A percentile compares a stretch with the other conserved stretches of the same genome.
Evolutionary conservation across 2,113 vertebrate genomes (phyloP).

Genomic region (Antigone vipio): DNA sequence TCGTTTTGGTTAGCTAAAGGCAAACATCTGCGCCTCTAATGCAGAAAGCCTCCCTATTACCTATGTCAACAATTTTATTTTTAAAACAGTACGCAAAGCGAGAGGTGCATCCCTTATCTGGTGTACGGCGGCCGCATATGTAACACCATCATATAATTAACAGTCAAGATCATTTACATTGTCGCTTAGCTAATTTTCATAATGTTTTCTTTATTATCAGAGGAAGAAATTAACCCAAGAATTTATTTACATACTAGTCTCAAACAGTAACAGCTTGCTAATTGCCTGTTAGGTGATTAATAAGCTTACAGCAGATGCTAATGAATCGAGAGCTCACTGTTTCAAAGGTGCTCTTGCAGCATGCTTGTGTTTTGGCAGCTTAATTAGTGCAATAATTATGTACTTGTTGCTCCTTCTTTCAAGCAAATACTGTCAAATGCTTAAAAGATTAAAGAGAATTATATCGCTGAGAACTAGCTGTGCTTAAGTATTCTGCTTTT

Average conservation of each 20-base stretch:
- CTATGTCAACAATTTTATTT: constrained; percentile 77
- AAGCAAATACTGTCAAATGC: constrained; percentile 96
- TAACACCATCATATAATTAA: constrained; percentile 87
- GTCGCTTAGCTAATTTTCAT: constrained; percentile 99
- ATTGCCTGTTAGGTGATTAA: constrained; percentile 99
- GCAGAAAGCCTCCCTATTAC: constrained; percentile 31
- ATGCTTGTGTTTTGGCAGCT: constrained; percentile 91
- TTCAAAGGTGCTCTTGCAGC: constrained; percentile 96
- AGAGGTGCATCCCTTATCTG: constrained; percentile 67
- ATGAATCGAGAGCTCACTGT: constrained; percentile 92
- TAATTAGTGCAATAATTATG: constrained; percentile 98
- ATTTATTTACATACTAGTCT: constrained; percentile 99
- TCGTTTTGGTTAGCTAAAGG: neutral
- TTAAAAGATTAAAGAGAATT: constrained; percentile 93
- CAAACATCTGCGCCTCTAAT: constrained; percentile 35
- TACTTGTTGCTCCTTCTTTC: constrained; percentile 97
- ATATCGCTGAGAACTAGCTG: constrained; percentile 79
- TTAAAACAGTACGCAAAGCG: constrained; percentile 54
- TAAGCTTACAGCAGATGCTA: constrained; percentile 99
- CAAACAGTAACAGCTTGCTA: constrained; percentile 99
- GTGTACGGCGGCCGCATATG: constrained; percentile 73
- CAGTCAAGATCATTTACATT: constrained; percentile 97
- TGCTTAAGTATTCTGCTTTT: constrained; percentile 67
- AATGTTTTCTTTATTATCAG: constrained; percentile 99
- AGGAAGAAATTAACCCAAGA: constrained; percentile 99